Base-by-base conservation (phyloP, 2,113 vertebrate genomes). In the Stigmatopora argus region DNA sequence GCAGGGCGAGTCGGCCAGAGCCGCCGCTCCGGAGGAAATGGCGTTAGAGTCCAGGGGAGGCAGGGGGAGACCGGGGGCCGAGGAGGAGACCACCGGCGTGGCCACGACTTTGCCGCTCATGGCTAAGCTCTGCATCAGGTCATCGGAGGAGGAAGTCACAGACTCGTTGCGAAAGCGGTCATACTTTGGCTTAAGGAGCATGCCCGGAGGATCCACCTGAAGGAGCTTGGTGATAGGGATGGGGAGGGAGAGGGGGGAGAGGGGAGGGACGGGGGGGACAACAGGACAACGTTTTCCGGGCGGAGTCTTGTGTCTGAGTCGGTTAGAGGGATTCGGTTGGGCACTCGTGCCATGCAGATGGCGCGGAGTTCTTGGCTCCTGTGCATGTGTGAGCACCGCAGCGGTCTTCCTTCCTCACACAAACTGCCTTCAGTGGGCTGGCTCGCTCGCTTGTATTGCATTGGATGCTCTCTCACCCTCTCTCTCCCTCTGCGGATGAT, bases 101-200 rank as follows among this genome's bases (percentile, higher is more conserved):
- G 88, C 87, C 69, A 89, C 87, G 72, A 90, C 92, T 89, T 89
- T 92, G 87, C 92, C 80, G 71, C 91, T 93, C 93, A 93, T 92
- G 82, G 90, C 90, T 81, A 92, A 75, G 88, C 88, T 90, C 81
- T 92, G 89, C 90, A 92, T 91, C 82, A 93, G 88, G 85, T 92
- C 91, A 70, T 93, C 91, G 47, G 88, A 90, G 80, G 93, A 92
- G 86, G 53, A 56, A 31, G 90, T 93, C 91, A 92, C 90, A 76
- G 90, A 92, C 82, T 92, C 93, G 80, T 94, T 93, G 83, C 92
- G 90, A 87, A 94, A 93, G 83, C 92, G 93, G 83, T 86, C 93
- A 92, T 94, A 94, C 91, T 93, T 94, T 82, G 92, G 91, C 90
- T 93, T 93, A 86, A 92, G 89, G 83, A 93, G 91, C 93, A 93